Percentiles rank a stretch among this genome's conserved stretches.
Evolutionary conservation across 2,797 vertebrate species (phyloP).

Genomic region (Bufotes viridis): DNA sequence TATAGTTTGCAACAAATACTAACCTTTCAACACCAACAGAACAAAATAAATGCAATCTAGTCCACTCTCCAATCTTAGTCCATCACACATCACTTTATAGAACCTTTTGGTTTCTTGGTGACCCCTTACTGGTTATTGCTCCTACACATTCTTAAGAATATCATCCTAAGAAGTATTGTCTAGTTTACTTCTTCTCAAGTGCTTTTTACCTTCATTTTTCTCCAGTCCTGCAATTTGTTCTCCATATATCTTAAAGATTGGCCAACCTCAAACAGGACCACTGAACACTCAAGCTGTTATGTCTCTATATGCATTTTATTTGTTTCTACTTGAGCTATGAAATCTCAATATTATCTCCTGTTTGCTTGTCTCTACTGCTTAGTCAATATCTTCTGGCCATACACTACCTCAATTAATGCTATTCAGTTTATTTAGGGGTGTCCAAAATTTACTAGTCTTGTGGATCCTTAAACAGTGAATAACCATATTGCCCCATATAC

Average conservation of each 20-base stretch:
- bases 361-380: not conserved
- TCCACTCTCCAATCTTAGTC: too few species aligned
- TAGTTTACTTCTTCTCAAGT: not conserved
- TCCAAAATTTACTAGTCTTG: not conserved
- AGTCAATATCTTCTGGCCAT: too few species aligned
- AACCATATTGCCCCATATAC: not conserved
- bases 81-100: not conserved
- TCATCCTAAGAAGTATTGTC: not conserved
- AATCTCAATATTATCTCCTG: not conserved
- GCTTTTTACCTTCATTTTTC: not conserved
- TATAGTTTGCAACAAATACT: too few species aligned
- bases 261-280: not conserved
- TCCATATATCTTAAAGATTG: not conserved
- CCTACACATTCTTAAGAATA: not conserved
- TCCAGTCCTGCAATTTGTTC: not conserved
- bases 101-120: not conserved
- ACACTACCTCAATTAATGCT: not conserved
- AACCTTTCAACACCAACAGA: too few species aligned
- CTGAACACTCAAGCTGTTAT: not conserved
- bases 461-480: not conserved
- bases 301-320: not conserved
- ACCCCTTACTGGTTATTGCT: not conserved
- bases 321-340: not conserved
- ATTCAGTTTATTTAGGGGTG: not conserved
- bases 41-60: too few species aligned